Conservation (phyloP, 2,888 invertebrate species). For the Atrina japonica region DNA sequence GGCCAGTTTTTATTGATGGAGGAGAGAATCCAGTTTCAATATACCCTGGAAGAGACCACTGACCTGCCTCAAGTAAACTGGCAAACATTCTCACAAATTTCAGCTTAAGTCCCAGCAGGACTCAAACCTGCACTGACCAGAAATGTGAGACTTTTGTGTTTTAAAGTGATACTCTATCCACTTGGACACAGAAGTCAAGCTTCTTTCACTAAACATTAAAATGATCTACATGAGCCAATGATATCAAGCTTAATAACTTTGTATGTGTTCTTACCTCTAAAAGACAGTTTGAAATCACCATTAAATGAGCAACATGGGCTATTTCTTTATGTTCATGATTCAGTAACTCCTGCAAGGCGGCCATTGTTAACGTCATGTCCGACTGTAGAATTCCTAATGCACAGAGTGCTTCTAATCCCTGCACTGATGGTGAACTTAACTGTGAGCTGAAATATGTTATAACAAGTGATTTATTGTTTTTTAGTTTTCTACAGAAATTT, state of each 20-base stretch:
- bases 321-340: constrained; percentile 52
- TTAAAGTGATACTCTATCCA: no score
- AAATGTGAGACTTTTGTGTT: no score
- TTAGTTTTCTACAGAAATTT: neutral
- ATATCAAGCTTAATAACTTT: no score
- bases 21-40: no score
- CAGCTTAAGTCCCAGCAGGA: no score
- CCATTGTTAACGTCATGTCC: constrained; percentile 87
- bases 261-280: constrained; percentile 33
- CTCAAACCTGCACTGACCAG: no score
- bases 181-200: neutral
- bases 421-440: constrained; percentile 85
- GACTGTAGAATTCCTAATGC: constrained; percentile 89
- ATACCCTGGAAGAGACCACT: no score
- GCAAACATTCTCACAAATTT: no score
- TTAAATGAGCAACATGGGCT: constrained; percentile 32
- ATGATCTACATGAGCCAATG: neutral
- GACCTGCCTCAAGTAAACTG: no score
- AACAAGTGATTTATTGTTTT: neutral
- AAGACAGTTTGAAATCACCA: constrained; percentile 17
- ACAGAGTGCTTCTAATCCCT: constrained; percentile 90
- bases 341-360: constrained; percentile 87
- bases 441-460: constrained; percentile 74
- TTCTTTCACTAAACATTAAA: neutral
- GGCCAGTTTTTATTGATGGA: no score